Percentiles rank a stretch among this genome's conserved stretches.
Conservation (phyloP, 2,797 vertebrate genomes). For the Macrochelys suwanniensis region DNA sequence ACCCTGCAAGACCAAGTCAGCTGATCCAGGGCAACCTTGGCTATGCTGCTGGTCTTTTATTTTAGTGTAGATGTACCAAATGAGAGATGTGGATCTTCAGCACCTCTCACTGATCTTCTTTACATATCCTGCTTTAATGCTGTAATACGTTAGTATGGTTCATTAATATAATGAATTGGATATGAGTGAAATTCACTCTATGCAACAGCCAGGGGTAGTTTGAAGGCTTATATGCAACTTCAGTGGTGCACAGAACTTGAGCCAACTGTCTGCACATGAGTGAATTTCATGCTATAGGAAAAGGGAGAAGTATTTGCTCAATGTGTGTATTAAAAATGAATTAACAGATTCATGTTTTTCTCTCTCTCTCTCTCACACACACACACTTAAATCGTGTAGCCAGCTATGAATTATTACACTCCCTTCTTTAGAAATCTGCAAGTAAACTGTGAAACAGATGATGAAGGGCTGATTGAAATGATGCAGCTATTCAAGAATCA, state of each 20-base stretch:
- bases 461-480: neutral
- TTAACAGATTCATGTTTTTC: neutral
- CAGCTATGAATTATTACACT: neutral
- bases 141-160: neutral
- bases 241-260: no score
- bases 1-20: no score
- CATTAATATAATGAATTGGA: neutral
- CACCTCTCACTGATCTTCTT: neutral
- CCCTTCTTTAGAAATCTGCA: accelerated
- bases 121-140: neutral
- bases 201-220: no score
- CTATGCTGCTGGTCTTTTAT: no score
- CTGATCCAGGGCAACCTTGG: no score
- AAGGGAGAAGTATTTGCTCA: neutral
- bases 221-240: no score
- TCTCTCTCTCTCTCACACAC: neutral
- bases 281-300: accelerated
- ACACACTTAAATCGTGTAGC: accelerated
- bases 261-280: neutral
- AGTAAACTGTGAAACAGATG: neutral
- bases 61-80: neutral
- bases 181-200: neutral
- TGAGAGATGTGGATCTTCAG: neutral
- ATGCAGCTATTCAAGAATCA: neutral
- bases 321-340: neutral